Conservation (phyloP, 2,888 invertebrate species). For the Miltochrista miniata region DNA sequence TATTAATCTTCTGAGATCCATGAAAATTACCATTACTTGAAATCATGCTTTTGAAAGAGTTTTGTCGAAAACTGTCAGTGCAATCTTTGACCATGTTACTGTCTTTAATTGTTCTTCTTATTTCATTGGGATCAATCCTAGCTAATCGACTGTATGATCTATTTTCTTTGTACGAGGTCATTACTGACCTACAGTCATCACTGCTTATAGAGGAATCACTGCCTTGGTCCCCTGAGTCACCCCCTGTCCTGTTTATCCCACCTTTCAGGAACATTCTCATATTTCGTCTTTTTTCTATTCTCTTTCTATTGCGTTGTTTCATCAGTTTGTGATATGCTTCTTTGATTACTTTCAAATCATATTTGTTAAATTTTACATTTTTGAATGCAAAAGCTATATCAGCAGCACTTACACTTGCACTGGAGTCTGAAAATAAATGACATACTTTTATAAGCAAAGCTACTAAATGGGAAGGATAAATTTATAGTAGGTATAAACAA, state of each 20-base stretch:
- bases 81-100: slow-evolving; percentile 33
- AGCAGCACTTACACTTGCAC: slow-evolving; percentile 53
- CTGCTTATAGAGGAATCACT: slow-evolving; percentile 68
- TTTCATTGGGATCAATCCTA: slow-evolving; percentile 15
- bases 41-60: slow-evolving; percentile 44
- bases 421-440: slow-evolving; percentile 49
- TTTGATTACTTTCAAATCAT: slow-evolving; percentile 56
- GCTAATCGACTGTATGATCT: slow-evolving; percentile 30
- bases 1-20: slow-evolving; percentile 12
- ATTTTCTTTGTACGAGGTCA: slow-evolving; percentile 49
- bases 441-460: neutral
- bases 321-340: slow-evolving; percentile 52
- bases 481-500: too few species aligned
- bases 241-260: slow-evolving; percentile 46
- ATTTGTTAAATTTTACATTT: slow-evolving; percentile 51
- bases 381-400: slow-evolving; percentile 60
- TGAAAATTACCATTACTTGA: slow-evolving; percentile 23
- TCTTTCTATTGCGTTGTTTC: slow-evolving; percentile 46
- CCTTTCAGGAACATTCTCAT: slow-evolving; percentile 47
- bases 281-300: slow-evolving; percentile 57
- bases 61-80: slow-evolving; percentile 47
- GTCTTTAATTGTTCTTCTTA: slow-evolving; percentile 12
- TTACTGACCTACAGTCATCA: slow-evolving; percentile 58
- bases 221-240: slow-evolving; percentile 65
- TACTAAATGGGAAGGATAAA: neutral